phyloP scores from a whole-genome alignment of 2,113 vertebrate genomes.

The Gorsachius goisagi region DNA sequence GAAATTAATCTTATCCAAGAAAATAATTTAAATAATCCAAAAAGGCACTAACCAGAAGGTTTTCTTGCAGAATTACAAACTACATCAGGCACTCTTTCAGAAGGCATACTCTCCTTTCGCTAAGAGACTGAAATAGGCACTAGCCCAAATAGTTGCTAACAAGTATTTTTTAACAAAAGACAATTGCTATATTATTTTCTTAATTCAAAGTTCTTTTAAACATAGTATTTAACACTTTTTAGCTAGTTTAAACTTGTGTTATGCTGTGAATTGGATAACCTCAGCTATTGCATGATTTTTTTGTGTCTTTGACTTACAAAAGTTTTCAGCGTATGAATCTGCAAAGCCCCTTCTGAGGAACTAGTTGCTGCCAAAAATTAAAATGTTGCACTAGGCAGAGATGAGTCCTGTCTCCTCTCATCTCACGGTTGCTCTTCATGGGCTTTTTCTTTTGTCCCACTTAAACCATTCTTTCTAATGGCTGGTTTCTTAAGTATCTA shows the following conservation, averaged over 20 bases:
- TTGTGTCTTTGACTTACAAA: background rate
- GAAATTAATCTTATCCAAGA: background rate
- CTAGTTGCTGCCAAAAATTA: background rate
- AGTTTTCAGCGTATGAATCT: background rate
- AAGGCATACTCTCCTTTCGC: background rate
- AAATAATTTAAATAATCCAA: background rate
- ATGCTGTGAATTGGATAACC: background rate
- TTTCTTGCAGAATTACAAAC: background rate
- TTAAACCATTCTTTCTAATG: background rate
- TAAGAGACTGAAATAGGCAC: background rate
- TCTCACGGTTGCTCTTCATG: background rate
- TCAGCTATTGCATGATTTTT: background rate
- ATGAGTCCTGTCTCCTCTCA: background rate
- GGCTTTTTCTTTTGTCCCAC: background rate
- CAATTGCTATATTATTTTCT: background rate
- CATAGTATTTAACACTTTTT: background rate
- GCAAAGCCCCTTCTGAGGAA: background rate
- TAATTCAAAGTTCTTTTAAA: background rate
- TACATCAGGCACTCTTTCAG: background rate
- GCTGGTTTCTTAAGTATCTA: background rate
- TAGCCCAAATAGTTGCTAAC: background rate
- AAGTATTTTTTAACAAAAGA: background rate
- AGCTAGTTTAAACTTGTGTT: background rate
- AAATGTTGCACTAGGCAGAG: background rate
- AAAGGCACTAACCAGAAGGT: background rate